Base-by-base conservation (phyloP, 2,888 invertebrate genomes). In the Lasioglossum figueresi region DNA sequence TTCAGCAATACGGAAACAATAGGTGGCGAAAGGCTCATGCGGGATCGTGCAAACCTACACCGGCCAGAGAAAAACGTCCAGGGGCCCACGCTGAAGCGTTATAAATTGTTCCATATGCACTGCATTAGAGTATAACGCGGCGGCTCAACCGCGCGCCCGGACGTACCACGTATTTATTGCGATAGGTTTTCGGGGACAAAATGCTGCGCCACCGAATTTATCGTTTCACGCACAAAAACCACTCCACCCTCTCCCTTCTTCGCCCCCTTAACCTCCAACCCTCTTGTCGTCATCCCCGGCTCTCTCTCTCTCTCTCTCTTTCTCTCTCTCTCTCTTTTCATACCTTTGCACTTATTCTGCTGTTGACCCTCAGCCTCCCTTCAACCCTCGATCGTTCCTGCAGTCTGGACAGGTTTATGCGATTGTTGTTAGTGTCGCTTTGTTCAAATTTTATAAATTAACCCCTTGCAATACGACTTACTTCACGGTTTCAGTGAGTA, bases 51-150 rank as follows among this genome's bases (percentile, higher is more conserved):
- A 77, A 78, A 75, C 82, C 75, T 74, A 68, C 63, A 81, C 66
- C 37, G 74, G 43, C 31, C n/a, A 12, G 70, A 84, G 86, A 88
- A 86, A 88, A 88, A 88, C 79, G 48, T 52, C 34, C 40, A 45
- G 48, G 56, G 56, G 52, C 66, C 59, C 76, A 83, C 43, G 77
- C 70, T 90, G 88, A 89, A 89, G 89, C 91, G 91, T 92, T 93
- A 93, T 92, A 94, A 94, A 94, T 94, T 93, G 93, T 93, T 93
- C 92, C 92, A 94, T 94, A 93, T 93, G 92, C 90, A 93, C 91
- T 93, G 93, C 93, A 94, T 94, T 93, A 94, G 92, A 92, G 93
- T 91, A 92, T 92, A 91, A 91, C 90, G 88, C 88, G 86, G 86
- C 87, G 83, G 87, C 88, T 89, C 91, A 91, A 90, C 91, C 86